A percentile compares a stretch with the other conserved stretches of the same genome.
Evolutionary conservation across 2,113 vertebrate species (phyloP).

Genomic region (Gulo gulo): DNA sequence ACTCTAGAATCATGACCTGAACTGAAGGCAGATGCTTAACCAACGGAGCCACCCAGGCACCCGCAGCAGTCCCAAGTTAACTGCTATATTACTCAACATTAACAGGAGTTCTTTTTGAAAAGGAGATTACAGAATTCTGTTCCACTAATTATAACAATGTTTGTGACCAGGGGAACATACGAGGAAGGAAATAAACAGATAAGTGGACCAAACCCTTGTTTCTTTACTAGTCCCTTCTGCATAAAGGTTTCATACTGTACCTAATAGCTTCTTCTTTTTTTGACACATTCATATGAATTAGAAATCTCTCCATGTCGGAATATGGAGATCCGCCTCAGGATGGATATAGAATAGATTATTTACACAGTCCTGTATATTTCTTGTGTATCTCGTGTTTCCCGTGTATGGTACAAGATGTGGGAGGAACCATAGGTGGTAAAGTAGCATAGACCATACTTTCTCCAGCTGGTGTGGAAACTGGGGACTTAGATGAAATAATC

Average conservation of each 20-base stretch:
- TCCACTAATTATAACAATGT: neutral
- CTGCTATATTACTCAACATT: neutral
- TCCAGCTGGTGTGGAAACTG: neutral
- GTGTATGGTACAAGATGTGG: neutral
- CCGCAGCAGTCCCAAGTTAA: neutral
- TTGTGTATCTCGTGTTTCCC: neutral
- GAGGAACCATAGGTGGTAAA: neutral
- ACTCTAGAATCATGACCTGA: too few relatives aligned
- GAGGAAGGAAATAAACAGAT: neutral
- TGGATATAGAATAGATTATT: neutral
- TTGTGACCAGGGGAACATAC: neutral
- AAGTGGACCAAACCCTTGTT: neutral
- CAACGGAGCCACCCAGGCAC: too few relatives aligned
- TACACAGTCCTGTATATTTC: neutral
- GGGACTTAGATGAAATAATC: neutral
- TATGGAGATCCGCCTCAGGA: neutral
- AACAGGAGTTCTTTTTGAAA: conserved; percentile 29
- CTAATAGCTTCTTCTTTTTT: neutral
- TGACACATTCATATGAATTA: neutral
- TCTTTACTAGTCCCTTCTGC: neutral
- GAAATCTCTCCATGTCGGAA: neutral
- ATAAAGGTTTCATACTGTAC: neutral
- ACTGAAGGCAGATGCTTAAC: too few relatives aligned
- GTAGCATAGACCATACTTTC: neutral
- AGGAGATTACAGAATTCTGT: neutral